phyloP scores from a whole-genome alignment of 2,888 invertebrate species.

The Falcaria lacertinaria region DNA sequence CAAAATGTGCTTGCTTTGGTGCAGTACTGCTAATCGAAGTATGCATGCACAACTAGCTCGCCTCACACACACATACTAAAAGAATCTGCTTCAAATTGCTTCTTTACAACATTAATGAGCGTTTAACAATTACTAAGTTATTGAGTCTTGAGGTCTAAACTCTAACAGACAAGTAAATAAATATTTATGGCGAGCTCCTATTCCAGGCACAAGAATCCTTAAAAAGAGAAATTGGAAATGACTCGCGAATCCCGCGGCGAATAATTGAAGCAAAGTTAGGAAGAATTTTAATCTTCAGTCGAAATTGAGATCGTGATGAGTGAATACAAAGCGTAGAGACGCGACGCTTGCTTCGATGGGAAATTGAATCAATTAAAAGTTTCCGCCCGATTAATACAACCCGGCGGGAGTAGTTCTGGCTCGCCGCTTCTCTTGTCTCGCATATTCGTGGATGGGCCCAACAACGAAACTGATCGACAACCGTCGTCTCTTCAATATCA shows the following conservation, averaged over 20 bases:
- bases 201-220: background rate
- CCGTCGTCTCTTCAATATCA: background rate
- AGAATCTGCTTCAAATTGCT: too few species aligned
- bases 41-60: background rate
- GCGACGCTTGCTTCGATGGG: conserved; percentile 4
- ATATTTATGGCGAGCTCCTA: background rate
- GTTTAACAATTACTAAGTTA: too few species aligned
- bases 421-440: background rate
- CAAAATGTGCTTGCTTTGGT: background rate
- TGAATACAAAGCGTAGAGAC: conserved; percentile 3
- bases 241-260: too few species aligned
- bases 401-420: background rate
- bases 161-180: background rate
- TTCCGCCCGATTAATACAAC: conserved; percentile 12
- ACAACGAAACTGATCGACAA: too few species aligned
- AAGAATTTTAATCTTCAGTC: conserved; percentile 20
- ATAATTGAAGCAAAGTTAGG: conserved; percentile 8
- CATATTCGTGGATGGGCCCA: too few species aligned
- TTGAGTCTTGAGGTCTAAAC: too few species aligned
- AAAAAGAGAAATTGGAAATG: conserved; percentile 1
- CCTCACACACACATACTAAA: too few species aligned
- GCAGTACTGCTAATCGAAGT: background rate
- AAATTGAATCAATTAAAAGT: conserved; percentile 27
- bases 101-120: too few species aligned
- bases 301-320: conserved; percentile 16